These are phyloP conservation scores for human (Homo sapiens) DNA, from an alignment of 2,113 vertebrate species.

Conservation along the genomic window DNA sequence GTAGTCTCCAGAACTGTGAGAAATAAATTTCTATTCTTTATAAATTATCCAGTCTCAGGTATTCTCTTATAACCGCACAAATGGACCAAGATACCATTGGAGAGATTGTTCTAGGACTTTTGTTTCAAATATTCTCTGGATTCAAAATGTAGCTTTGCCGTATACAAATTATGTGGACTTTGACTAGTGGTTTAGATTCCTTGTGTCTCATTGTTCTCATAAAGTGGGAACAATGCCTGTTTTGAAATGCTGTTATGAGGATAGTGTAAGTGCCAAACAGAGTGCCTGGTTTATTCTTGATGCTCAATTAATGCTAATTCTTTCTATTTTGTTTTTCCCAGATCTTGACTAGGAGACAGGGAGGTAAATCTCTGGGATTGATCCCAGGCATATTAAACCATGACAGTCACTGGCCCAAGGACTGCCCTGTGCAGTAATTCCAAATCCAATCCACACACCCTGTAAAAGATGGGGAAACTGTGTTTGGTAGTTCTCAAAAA, in stretches of 20 bases:
- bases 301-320: background rate
- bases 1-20: background rate
- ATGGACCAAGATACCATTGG: background rate
- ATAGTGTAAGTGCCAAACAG: background rate
- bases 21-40: background rate
- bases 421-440: background rate
- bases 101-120: background rate
- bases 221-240: background rate
- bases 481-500: background rate
- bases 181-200: background rate
- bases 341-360: background rate
- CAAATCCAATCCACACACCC: background rate
- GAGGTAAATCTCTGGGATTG: background rate
- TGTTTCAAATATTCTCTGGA: background rate
- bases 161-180: background rate
- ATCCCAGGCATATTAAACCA: background rate
- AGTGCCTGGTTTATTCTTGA: background rate
- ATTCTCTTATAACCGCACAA: background rate
- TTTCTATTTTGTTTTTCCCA: background rate
- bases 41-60: background rate
- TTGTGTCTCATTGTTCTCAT: background rate
- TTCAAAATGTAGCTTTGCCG: background rate
- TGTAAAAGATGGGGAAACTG: background rate
- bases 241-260: background rate
- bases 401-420: background rate